Percentiles rank a stretch among this genome's conserved stretches.
Evolutionary conservation across 2,113 vertebrate species (phyloP).

Genomic region (Pangasianodon gigas): DNA sequence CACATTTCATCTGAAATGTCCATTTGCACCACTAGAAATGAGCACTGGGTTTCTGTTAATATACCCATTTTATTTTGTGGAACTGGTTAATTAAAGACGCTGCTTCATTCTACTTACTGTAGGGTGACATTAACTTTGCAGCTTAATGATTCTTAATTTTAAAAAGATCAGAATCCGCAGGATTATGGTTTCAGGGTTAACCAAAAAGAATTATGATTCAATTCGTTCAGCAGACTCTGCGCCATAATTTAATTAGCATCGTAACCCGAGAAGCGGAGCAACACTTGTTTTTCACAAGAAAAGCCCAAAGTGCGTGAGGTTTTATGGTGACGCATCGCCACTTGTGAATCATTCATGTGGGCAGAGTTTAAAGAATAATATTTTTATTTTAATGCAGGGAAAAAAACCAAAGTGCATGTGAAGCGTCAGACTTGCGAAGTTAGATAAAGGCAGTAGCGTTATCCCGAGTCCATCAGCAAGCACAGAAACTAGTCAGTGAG

Average conservation of each 20-base stretch:
- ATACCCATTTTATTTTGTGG: slow-evolving; percentile 41
- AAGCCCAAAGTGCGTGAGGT: not conserved
- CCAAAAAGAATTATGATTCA: slow-evolving; percentile 46
- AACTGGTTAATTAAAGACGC: slow-evolving; percentile 44
- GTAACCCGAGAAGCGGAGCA: slow-evolving; percentile 16
- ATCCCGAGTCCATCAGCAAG: slow-evolving; percentile 40
- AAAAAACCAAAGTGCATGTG: not conserved
- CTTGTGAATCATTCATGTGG: slow-evolving; percentile 47
- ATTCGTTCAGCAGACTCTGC: slow-evolving; percentile 46
- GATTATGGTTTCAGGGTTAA: slow-evolving; percentile 53
- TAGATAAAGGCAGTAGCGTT: slow-evolving; percentile 26
- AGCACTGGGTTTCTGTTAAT: slow-evolving; percentile 36
- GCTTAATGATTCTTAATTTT: slow-evolving; percentile 48
- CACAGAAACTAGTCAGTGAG: slow-evolving; percentile 48
- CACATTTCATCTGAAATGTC: slow-evolving; percentile 32
- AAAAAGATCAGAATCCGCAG: slow-evolving; percentile 38
- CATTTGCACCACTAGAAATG: slow-evolving; percentile 23
- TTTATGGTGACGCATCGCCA: slow-evolving; percentile 5
- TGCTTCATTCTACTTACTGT: not conserved
- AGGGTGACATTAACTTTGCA: slow-evolving; percentile 29
- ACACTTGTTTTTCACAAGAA: not conserved
- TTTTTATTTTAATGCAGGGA: slow-evolving; percentile 25
- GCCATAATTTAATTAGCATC: slow-evolving; percentile 43
- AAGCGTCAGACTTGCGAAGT: slow-evolving; percentile 4
- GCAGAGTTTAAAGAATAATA: slow-evolving; percentile 44